Conservation (phyloP, 2,797 vertebrate genomes). For the Odontamblyopus lacepedii region DNA sequence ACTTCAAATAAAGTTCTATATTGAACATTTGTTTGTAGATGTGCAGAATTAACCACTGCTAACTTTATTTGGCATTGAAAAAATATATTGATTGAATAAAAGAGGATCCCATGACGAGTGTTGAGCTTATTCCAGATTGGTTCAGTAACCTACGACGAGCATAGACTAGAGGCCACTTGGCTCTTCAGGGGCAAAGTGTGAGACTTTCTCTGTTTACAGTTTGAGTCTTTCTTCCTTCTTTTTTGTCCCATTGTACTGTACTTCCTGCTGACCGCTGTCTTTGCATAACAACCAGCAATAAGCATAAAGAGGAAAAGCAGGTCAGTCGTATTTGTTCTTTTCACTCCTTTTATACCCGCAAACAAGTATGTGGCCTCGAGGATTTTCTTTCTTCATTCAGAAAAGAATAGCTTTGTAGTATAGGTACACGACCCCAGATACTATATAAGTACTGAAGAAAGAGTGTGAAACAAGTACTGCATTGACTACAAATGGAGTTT, state of each 20-base stretch:
- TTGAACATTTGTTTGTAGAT: not conserved
- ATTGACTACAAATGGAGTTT: not conserved
- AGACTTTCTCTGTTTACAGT: constrained; percentile 33
- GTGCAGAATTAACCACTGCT: not conserved
- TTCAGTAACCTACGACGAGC: constrained; percentile 32
- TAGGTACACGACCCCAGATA: no score
- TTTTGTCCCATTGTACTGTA: constrained; percentile 49
- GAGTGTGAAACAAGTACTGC: not conserved
- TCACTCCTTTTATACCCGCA: constrained; percentile 32
- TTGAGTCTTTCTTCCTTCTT: constrained; percentile 33
- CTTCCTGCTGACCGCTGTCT: constrained; percentile 44
- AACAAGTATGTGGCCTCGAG: constrained; percentile 15
- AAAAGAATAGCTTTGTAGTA: not conserved
- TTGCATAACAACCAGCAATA: constrained; percentile 29
- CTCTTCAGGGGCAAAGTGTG: constrained; percentile 15
- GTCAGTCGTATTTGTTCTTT: constrained; percentile 28
- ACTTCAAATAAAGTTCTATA: not conserved
- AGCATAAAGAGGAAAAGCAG: constrained; percentile 36
- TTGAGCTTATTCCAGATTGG: constrained; percentile 61
- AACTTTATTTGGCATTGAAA: not conserved
- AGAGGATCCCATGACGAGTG: constrained; percentile 22
- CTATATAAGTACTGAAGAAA: not conserved
- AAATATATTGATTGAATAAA: not conserved
- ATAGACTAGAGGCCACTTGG: not conserved
- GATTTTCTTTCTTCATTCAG: constrained; percentile 14